Base-by-base conservation (phyloP, 1,140 invertebrate genomes). In the Drosophila athabasca region DNA sequence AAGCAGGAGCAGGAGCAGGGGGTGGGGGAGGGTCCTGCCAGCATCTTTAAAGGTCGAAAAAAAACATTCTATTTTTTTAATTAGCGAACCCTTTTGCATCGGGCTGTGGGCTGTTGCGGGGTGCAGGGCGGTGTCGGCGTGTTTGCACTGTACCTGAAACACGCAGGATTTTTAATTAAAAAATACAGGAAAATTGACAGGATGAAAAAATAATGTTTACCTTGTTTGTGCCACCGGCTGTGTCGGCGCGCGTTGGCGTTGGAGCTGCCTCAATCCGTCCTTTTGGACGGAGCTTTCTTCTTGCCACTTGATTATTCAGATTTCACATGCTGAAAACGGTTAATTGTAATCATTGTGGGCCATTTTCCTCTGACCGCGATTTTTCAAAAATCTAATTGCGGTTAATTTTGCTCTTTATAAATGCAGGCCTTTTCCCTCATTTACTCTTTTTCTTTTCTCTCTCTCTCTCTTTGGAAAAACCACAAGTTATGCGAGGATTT, bases 131-230 rank as follows among this genome's bases (percentile, higher is more conserved):
- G 60, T 43, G 9, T 43, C 39, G 9, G 41, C 11, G 48, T 74
- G 61, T 74, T 49, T 64, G 41, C 52, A 13, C 41, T 53, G 60
- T 71, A 70, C 55, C 71, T 65, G 51, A 11, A 39, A 71, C 68
- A 77, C 55, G 59, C 67, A 39, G 53, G 75, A 53, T 55, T 85
- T 81, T 84, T 84, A 84, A 84, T 84, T 84, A 84, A 84, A 84
- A 84, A 69, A 62, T 69, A 67, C 65, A 39, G 31, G 9, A 70
- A 83, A 83, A 82, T 70, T 70, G 66, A 64, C 57, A 71, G 57
- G 69, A 59, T 65, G 31, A 60, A 62, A 64, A 73, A 72, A 66
- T 55, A 78, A 73, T 79, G 69, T 71, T 78, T 74, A 31, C 51
- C 61, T 54, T 39, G 11, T 44, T 60, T 17, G 41, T 17, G 41